phyloP scores from a whole-genome alignment of 2,797 vertebrate genomes.

The Phrynocephalus vlangalii region DNA sequence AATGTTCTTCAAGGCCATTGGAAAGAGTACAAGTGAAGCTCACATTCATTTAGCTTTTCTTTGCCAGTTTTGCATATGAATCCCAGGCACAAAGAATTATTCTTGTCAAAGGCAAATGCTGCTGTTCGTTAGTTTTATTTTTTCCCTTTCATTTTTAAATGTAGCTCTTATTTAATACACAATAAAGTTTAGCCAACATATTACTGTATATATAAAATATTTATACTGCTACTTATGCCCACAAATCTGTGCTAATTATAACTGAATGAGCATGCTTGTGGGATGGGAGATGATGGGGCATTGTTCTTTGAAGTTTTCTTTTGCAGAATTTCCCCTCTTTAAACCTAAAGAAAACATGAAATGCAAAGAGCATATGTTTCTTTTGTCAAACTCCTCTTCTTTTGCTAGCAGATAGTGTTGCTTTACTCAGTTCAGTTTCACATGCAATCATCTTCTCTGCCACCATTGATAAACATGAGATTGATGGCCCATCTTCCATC shows the following conservation, averaged over 20 bases:
- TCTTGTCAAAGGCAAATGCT: no score
- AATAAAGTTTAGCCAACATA: no score
- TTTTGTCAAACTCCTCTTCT: neutral
- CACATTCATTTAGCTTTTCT: no score
- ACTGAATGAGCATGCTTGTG: no score
- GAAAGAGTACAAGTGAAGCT: neutral
- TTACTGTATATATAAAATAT: neutral
- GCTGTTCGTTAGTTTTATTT: no score
- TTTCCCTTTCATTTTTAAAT: no score
- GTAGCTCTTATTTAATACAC: no score
- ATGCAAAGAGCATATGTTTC: neutral
- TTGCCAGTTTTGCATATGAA: no score
- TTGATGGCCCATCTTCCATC: neutral
- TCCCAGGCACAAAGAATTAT: no score
- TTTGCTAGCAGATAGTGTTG: no score
- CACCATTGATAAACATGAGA: neutral
- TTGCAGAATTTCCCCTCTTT: accelerated
- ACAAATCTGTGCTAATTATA: no score
- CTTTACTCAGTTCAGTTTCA: no score
- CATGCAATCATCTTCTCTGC: neutral
- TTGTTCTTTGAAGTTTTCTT: neutral
- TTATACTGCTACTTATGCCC: neutral
- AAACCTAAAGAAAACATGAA: neutral
- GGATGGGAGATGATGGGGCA: neutral
- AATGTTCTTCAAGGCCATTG: neutral